Conservation (phyloP, 2,888 invertebrate genomes). For the Synergus itoensis region DNA sequence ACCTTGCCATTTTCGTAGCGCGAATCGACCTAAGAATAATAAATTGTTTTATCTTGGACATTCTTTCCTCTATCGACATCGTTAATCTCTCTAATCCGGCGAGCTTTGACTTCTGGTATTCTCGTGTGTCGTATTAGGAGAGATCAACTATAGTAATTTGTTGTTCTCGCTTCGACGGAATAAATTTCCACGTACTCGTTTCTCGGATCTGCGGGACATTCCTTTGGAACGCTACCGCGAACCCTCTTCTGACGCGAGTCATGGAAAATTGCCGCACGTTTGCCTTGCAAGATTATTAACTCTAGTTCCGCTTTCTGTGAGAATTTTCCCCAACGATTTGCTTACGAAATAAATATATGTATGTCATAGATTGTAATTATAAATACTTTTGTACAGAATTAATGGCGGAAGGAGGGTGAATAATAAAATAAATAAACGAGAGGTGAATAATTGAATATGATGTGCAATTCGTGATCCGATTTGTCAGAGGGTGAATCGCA, state of each 20-base stretch:
- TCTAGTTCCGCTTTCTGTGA: slow-evolving; percentile 5
- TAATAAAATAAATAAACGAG: too few species aligned
- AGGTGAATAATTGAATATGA: not conserved
- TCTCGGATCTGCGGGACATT: slow-evolving; percentile 59
- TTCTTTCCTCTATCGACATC: slow-evolving; percentile 50
- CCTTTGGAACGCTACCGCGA: slow-evolving; percentile 49
- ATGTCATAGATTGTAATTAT: not conserved
- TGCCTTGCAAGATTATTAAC: slow-evolving; percentile 39
- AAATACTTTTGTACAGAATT: not conserved
- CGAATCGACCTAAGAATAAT: slow-evolving; percentile 53
- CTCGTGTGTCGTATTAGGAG: slow-evolving; percentile 74
- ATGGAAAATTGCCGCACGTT: slow-evolving; percentile 38
- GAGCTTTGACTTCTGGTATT: slow-evolving; percentile 65
- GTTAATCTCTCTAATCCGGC: slow-evolving; percentile 57
- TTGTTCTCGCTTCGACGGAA: slow-evolving; percentile 75
- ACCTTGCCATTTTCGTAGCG: slow-evolving; percentile 45
- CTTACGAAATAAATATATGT: not conserved
- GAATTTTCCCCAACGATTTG: not conserved
- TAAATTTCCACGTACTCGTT: slow-evolving; percentile 73
- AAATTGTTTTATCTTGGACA: slow-evolving; percentile 55
- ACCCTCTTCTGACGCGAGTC: slow-evolving; percentile 14
- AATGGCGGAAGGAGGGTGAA: not conserved
- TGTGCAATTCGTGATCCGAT: not conserved
- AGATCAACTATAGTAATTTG: slow-evolving; percentile 76
- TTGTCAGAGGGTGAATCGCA: slow-evolving; percentile 1